These are phyloP conservation scores for Ammodytes marinus DNA, from an alignment of 2,113 vertebrate species.

Conservation along the genomic window DNA sequence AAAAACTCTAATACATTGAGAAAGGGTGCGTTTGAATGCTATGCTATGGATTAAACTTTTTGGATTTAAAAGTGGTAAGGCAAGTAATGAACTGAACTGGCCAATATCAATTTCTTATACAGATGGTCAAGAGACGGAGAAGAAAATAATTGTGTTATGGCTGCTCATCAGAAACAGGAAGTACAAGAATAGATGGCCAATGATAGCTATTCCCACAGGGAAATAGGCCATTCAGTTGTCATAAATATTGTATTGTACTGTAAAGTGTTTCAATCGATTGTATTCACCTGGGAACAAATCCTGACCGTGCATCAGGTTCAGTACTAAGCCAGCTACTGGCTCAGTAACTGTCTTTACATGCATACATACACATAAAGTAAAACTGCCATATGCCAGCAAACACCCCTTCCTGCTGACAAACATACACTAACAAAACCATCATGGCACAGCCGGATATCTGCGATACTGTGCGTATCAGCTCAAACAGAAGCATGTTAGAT, in stretches of 20 bases:
- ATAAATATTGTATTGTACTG: slow-evolving; percentile 8
- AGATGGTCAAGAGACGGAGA: slow-evolving; percentile 16
- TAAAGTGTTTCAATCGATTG: slow-evolving; percentile 6
- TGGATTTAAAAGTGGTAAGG: background rate
- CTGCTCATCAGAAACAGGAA: slow-evolving; percentile 56
- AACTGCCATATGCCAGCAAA: slow-evolving; percentile 5
- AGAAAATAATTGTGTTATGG: slow-evolving; percentile 20
- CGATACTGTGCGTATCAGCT: slow-evolving; percentile 10
- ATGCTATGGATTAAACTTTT: background rate
- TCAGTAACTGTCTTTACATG: background rate
- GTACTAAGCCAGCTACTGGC: background rate
- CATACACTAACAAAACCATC: background rate
- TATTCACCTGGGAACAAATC: background rate
- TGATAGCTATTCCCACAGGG: slow-evolving; percentile 39
- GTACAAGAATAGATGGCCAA: slow-evolving; percentile 45
- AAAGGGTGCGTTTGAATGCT: background rate
- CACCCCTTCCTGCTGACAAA: slow-evolving; percentile 38
- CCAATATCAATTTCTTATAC: slow-evolving; percentile 23
- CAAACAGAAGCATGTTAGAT: slow-evolving; percentile 38
- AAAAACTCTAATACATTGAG: background rate
- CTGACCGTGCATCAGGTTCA: background rate
- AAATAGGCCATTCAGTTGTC: slow-evolving; percentile 37
- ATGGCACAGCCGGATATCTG: slow-evolving; percentile 7
- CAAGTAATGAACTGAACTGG: background rate
- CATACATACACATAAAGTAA: background rate